Conservation (phyloP, 1,140 invertebrate species). For the Drosophila obscura region DNA sequence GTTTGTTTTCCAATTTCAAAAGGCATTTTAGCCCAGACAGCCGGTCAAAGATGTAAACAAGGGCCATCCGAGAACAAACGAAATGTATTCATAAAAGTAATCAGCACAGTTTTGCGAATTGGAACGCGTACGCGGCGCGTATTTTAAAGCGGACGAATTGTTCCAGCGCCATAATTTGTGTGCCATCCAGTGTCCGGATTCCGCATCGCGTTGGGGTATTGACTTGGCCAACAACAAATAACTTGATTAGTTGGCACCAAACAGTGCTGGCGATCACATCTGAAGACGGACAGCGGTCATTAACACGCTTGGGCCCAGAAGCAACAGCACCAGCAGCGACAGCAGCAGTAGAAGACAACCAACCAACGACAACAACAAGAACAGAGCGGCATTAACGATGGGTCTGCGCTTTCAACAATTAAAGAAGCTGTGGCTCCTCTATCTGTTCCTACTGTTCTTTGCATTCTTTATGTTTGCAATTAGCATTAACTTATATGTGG, state of each 20-base stretch:
- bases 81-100: constrained; percentile 60
- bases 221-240: constrained; percentile 36
- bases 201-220: neutral
- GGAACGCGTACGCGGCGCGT: constrained; percentile 23
- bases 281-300: constrained; percentile 29
- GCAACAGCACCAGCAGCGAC: constrained; percentile 20
- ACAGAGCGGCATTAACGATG: constrained; percentile 51
- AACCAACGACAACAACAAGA: constrained; percentile 8
- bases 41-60: constrained; percentile 1
- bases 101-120: constrained; percentile 34
- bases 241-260: constrained; percentile 58
- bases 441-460: constrained; percentile 80
- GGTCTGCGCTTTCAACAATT: constrained; percentile 79
- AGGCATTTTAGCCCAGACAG: too few species aligned
- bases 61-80: constrained; percentile 30
- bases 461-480: constrained; percentile 83
- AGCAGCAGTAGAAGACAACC: constrained; percentile 1
- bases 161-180: constrained; percentile 20
- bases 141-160: constrained; percentile 38
- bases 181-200: constrained; percentile 1
- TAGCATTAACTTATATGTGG: constrained; percentile 82
- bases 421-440: constrained; percentile 80
- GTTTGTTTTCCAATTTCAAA: too few species aligned
- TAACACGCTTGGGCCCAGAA: constrained; percentile 26
- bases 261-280: constrained; percentile 51